Evolutionary conservation across 2,797 vertebrate genomes (phyloP).

Genomic region (Mormyrus proboscirostris): DNA sequence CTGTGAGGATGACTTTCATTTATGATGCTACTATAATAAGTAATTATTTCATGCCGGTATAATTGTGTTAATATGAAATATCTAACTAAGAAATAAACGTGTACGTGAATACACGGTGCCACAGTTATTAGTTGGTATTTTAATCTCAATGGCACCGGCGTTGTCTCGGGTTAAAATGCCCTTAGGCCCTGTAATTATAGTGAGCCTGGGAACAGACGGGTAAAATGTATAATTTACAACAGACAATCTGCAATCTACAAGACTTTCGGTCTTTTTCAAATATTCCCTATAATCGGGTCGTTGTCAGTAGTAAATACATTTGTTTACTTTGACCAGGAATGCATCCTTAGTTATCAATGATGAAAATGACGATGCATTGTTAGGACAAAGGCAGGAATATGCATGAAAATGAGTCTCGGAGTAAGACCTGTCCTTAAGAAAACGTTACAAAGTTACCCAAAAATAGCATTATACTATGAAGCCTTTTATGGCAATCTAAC

Average conservation of each 20-base stretch:
- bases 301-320: neutral
- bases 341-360: neutral
- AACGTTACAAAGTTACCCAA: neutral
- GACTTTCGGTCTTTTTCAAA: neutral
- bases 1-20: neutral
- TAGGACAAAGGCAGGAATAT: neutral
- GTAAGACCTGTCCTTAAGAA: neutral
- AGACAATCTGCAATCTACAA: neutral
- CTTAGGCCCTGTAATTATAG: neutral
- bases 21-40: neutral
- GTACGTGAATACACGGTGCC: neutral
- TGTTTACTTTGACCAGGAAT: neutral
- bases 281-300: neutral
- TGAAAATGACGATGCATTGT: constrained; percentile 7
- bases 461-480: neutral
- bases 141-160: neutral
- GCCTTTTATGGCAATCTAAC: neutral
- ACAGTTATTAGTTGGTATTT: neutral
- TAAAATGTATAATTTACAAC: neutral
- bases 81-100: neutral
- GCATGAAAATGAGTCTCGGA: neutral
- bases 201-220: neutral
- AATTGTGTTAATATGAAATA: neutral
- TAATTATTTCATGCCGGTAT: neutral
- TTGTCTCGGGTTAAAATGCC: neutral